phyloP scores from a whole-genome alignment of 2,113 vertebrate species.

The Terrapene triunguis region DNA sequence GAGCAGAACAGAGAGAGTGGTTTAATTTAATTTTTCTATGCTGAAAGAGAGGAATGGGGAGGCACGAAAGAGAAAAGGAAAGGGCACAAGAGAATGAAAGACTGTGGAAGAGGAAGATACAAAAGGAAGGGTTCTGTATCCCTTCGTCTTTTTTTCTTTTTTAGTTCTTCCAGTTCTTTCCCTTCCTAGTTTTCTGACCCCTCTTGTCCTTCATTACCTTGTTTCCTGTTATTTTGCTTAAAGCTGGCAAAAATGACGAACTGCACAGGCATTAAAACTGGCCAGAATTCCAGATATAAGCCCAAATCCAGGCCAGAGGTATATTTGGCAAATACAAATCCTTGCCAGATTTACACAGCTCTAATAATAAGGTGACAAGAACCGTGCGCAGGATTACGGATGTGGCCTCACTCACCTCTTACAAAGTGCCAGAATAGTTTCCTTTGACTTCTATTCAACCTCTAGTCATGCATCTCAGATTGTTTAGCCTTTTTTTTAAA shows the following conservation, averaged over 20 bases:
- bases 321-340: slow-evolving; percentile 60
- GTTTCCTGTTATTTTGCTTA: slow-evolving; percentile 31
- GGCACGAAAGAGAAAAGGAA: background rate
- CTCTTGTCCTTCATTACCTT: slow-evolving; percentile 37
- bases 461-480: background rate
- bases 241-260: slow-evolving; percentile 39
- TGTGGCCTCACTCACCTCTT: background rate
- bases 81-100: background rate
- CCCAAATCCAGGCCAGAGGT: slow-evolving; percentile 37
- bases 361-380: slow-evolving; percentile 51
- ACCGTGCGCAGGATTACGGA: slow-evolving; percentile 4
- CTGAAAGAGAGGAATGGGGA: accelerated
- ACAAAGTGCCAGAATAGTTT: background rate
- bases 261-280: slow-evolving; percentile 22
- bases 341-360: slow-evolving; percentile 27
- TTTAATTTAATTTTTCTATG: background rate
- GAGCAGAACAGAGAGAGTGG: accelerated
- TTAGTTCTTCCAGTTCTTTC: background rate
- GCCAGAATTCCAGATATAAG: slow-evolving; percentile 25
- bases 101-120: background rate
- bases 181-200: background rate
- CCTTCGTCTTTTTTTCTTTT: background rate
- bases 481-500: background rate
- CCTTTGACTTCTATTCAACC: slow-evolving; percentile 22
- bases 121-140: background rate